Conservation (phyloP, 1,140 invertebrate genomes). For the Meloidogyne exigua region DNA sequence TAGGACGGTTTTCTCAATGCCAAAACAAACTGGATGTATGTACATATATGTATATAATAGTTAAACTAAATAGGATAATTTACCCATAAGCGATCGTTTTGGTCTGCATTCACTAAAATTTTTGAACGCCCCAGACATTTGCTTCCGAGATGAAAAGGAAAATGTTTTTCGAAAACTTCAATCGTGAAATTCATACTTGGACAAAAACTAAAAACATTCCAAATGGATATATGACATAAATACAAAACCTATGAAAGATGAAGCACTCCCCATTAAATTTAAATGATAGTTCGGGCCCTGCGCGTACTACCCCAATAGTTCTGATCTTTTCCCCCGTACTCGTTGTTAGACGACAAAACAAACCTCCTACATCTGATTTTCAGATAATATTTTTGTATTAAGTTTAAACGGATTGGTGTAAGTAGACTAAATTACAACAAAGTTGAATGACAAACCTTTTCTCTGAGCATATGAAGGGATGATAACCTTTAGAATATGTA, state of each 20-base stretch:
- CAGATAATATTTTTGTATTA: background rate
- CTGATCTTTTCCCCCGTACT: background rate
- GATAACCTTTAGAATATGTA: slow-evolving; percentile 31
- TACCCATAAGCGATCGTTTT: background rate
- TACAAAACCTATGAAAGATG: background rate
- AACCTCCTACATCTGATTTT: background rate
- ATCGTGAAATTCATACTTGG: background rate
- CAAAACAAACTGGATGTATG: background rate
- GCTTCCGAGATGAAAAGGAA: background rate
- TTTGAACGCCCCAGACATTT: background rate
- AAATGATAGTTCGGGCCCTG: background rate
- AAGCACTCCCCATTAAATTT: background rate
- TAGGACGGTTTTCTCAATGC: background rate
- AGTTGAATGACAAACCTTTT: background rate
- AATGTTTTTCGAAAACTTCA: background rate
- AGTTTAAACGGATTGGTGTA: no score
- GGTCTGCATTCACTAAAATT: background rate
- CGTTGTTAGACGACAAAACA: background rate
- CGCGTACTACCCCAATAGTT: background rate
- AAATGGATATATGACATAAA: background rate
- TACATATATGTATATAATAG: no score
- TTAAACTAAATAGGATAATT: background rate
- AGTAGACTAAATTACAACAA: background rate
- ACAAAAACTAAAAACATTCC: background rate
- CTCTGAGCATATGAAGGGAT: background rate